A percentile compares a stretch with the other conserved stretches of the same genome.
These are phyloP conservation scores for Drosophila fuyamai DNA, from an alignment of 1,140 invertebrate species.

Conservation along the genomic window DNA sequence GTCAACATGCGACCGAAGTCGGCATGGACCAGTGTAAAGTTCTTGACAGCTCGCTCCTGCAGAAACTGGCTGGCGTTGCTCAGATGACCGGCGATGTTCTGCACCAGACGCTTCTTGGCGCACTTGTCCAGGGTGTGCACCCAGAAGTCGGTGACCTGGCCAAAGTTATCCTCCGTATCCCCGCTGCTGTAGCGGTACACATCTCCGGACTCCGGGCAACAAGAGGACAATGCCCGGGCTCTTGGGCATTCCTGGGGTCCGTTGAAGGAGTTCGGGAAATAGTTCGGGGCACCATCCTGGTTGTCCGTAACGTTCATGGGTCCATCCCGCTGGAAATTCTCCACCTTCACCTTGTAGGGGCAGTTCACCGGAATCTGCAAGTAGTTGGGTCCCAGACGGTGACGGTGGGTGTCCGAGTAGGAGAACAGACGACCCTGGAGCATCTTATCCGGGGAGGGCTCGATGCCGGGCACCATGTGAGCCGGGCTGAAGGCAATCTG, in stretches of 20 bases:
- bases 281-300: conserved; percentile 94
- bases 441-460: conserved; percentile 97
- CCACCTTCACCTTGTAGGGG: conserved; percentile 89
- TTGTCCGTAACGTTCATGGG: conserved; percentile 88
- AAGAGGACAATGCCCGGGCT: conserved; percentile 86
- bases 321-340: conserved; percentile 96
- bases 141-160: conserved; percentile 93
- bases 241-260: conserved; percentile 89
- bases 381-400: conserved; percentile 97
- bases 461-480: conserved; percentile 96
- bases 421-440: conserved; percentile 97
- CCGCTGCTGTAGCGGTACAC: conserved; percentile 91
- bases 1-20: conserved; percentile 89
- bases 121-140: conserved; percentile 90
- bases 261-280: conserved; percentile 97
- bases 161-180: conserved; percentile 95
- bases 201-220: conserved; percentile 86
- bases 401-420: conserved; percentile 97
- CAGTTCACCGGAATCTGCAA: conserved; percentile 98
- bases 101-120: conserved; percentile 89
- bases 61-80: conserved; percentile 93
- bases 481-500: conserved; percentile 97
- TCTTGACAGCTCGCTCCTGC: conserved; percentile 92
- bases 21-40: conserved; percentile 89
- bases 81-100: conserved; percentile 93